Evolutionary conservation across 2,888 invertebrate species (phyloP).

Genomic region (Cantharis lateralis): DNA sequence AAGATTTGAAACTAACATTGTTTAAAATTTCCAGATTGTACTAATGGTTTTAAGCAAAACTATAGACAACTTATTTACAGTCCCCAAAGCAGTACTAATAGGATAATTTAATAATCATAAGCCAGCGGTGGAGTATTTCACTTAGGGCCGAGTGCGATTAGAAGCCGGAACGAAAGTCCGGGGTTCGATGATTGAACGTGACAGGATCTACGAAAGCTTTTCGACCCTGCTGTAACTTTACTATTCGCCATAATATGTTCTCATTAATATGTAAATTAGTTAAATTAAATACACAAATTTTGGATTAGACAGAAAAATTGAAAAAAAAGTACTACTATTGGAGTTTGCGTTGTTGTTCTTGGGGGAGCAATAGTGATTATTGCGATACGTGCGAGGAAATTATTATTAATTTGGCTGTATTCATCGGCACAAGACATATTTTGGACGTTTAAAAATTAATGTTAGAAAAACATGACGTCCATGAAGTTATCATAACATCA

Average conservation of each 20-base stretch:
- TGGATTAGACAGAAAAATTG: not conserved
- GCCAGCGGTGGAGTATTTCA: conserved; percentile 35
- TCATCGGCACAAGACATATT: not conserved
- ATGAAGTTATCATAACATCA: conserved; percentile 28
- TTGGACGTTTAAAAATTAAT: conserved; percentile 22
- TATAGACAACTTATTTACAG: conserved; percentile 38
- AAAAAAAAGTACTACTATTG: too few relatives aligned
- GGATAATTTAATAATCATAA: conserved; percentile 49
- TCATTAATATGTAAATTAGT: conserved; percentile 1
- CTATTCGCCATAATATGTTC: not conserved
- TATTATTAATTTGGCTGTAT: not conserved
- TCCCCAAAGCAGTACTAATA: conserved; percentile 40
- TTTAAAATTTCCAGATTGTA: conserved; percentile 20
- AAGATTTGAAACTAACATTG: conserved; percentile 15
- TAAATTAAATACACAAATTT: not conserved
- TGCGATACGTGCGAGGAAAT: not conserved
- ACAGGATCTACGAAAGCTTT: conserved; percentile 12
- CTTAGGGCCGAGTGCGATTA: conserved; percentile 32
- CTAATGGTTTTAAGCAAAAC: conserved; percentile 30
- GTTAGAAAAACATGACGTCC: conserved; percentile 20
- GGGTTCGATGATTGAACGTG: conserved; percentile 32
- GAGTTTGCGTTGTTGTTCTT: not conserved
- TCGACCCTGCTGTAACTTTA: not conserved
- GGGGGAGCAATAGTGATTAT: not conserved
- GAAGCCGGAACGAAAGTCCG: conserved; percentile 32